Percentiles rank a stretch among this genome's conserved stretches.
Evolutionary conservation across 2,797 vertebrate genomes (phyloP).

Genomic region (Agapornis canus): DNA sequence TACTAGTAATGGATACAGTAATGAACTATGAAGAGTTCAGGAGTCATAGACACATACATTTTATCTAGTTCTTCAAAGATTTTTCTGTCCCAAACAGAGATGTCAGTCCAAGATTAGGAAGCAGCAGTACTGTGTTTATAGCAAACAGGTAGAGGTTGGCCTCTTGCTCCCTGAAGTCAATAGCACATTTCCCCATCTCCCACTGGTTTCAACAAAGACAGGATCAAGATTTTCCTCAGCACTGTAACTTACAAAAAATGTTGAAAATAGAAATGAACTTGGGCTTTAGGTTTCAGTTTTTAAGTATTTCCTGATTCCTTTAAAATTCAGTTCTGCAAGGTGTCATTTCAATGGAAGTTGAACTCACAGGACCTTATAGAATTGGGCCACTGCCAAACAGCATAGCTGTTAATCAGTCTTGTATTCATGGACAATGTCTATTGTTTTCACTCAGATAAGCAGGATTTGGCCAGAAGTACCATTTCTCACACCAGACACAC

Average conservation of each 20-base stretch:
- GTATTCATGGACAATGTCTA: constrained; percentile 28
- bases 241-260: neutral
- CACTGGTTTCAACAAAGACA: neutral
- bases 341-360: neutral
- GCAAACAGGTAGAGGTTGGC: neutral
- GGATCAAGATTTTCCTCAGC: neutral
- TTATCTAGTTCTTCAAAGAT: neutral
- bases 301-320: neutral
- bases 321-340: neutral
- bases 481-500: constrained; percentile 33
- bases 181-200: neutral
- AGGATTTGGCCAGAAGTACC: constrained; percentile 16
- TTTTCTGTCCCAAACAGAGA: neutral
- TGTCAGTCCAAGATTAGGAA: neutral
- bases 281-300: neutral
- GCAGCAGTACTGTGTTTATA: neutral
- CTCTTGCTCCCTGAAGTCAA: neutral
- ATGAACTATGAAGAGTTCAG: neutral
- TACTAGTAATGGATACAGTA: neutral
- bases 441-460: constrained; percentile 34
- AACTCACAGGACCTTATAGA: neutral
- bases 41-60: neutral
- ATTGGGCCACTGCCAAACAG: neutral
- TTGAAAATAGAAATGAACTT: neutral
- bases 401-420: neutral